Conservation (phyloP, 2,113 vertebrate species). For the Cyphomyrus plagiostoma region DNA sequence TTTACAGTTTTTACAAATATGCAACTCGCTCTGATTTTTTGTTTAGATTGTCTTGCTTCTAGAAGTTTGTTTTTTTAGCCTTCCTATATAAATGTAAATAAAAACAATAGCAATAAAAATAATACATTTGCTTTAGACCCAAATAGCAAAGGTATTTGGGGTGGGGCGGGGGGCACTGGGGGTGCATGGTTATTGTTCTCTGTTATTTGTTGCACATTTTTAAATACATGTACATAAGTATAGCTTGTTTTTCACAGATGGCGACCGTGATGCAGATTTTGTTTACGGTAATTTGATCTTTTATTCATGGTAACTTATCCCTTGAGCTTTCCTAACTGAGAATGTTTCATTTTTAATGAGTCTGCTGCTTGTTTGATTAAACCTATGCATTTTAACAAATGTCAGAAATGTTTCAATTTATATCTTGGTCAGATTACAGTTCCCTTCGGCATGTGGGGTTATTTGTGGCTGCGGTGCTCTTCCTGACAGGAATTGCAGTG, state of each 20-base stretch:
- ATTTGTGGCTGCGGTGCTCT: conserved; percentile 51
- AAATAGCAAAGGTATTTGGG: too few species aligned
- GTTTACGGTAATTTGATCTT: conserved; percentile 25
- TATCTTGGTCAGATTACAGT: conserved; percentile 41
- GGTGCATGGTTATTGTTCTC: neutral
- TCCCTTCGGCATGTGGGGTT: conserved; percentile 46
- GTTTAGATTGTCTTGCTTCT: neutral
- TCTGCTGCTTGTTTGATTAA: neutral
- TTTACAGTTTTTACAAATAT: neutral
- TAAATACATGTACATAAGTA: neutral
- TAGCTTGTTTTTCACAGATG: conserved; percentile 19
- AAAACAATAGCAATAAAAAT: neutral
- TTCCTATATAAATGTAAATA: neutral
- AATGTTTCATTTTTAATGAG: neutral
- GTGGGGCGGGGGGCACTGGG: too few species aligned
- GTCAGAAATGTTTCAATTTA: neutral
- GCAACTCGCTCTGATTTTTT: neutral
- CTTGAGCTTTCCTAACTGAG: neutral
- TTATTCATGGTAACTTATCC: neutral
- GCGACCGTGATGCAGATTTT: conserved; percentile 15
- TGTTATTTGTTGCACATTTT: neutral
- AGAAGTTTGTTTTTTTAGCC: neutral
- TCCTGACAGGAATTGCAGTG: conserved; percentile 56
- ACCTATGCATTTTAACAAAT: neutral
- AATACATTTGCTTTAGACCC: neutral